Evolutionary conservation across 2,888 invertebrate species (phyloP).

Genomic region (Phaedon cochleariae): DNA sequence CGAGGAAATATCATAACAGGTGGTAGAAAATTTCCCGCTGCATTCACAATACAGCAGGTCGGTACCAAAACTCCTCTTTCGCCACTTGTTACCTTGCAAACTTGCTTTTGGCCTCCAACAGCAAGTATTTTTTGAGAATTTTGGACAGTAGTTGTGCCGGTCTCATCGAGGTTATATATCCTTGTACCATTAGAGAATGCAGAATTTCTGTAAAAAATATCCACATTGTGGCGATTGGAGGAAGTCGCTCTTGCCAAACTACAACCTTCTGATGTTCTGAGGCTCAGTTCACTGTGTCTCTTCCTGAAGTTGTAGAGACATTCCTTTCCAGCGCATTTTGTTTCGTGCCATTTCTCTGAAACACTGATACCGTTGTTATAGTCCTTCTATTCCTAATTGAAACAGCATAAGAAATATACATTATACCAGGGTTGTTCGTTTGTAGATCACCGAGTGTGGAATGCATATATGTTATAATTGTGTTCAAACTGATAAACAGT

Average conservation of each 20-base stretch:
- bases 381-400: no score
- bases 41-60: conserved; percentile 5
- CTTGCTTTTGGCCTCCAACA: conserved; percentile 17
- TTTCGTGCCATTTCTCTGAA: conserved; percentile 6
- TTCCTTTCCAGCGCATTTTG: background rate
- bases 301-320: no score
- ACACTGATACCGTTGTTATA: background rate
- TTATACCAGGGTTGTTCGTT: no score
- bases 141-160: conserved; percentile 28
- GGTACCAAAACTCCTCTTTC: conserved; percentile 7
- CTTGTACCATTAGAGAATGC: conserved; percentile 22
- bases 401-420: no score
- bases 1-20: background rate
- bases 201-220: conserved; percentile 9
- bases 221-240: conserved; percentile 7
- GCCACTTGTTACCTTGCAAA: conserved; percentile 22
- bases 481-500: no score
- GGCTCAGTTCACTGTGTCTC: no score
- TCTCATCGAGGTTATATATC: conserved; percentile 31
- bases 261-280: conserved; percentile 6
- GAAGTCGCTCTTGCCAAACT: conserved; percentile 3
- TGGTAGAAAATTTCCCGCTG: background rate
- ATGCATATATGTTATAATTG: no score
- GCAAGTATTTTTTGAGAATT: conserved; percentile 28
- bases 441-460: no score